A percentile compares a stretch with the other conserved stretches of the same genome.
These are phyloP conservation scores for Gordius sp. DNA, from an alignment of 2,888 invertebrate genomes.

Conservation along the genomic window DNA sequence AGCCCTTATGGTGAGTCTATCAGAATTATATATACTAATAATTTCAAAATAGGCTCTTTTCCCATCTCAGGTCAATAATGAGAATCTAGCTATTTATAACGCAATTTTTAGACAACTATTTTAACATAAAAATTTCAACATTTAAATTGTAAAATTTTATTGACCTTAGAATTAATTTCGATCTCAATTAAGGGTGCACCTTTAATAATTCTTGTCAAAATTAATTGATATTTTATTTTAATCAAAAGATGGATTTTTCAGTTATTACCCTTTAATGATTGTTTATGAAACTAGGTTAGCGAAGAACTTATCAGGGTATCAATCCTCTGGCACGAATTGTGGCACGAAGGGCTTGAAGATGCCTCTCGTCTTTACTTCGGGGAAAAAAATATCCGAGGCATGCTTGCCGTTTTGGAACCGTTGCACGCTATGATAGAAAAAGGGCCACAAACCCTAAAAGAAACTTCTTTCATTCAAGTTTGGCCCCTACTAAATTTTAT, in stretches of 20 bases:
- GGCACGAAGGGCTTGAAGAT: constrained; percentile 82
- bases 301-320: constrained; percentile 89
- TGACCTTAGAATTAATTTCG: too few relatives aligned
- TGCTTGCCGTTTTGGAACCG: constrained; percentile 81
- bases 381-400: constrained; percentile 72
- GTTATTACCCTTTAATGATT: background rate
- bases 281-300: constrained; percentile 35
- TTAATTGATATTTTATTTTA: constrained; percentile 11
- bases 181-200: constrained; percentile 18
- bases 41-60: too few relatives aligned
- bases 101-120: too few relatives aligned
- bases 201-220: constrained; percentile 15
- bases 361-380: constrained; percentile 78
- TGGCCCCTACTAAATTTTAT: too few relatives aligned
- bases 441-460: constrained; percentile 79
- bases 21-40: too few relatives aligned
- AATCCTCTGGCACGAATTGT: constrained; percentile 94
- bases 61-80: too few relatives aligned
- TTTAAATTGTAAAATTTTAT: too few relatives aligned
- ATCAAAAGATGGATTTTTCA: background rate
- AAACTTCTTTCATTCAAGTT: constrained; percentile 69
- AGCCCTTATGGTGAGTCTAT: constrained; percentile 75
- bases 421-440: constrained; percentile 70
- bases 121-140: too few relatives aligned
- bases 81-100: too few relatives aligned